Conservation (phyloP, 2,888 invertebrate species). For the Cyaniris semiargus region DNA sequence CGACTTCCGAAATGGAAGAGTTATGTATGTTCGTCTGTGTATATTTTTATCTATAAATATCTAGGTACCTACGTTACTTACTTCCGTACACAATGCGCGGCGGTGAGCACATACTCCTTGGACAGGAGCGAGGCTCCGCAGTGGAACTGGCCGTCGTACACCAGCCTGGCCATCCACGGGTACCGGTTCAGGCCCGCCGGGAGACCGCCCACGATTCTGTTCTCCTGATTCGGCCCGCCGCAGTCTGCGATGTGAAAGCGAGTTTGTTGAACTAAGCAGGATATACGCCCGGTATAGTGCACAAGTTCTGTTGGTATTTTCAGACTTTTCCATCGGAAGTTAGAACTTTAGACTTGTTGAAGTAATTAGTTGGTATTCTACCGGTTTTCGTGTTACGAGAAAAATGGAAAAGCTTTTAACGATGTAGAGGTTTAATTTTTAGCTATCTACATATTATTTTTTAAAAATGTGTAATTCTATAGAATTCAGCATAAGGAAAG, state of each 20-base stretch:
- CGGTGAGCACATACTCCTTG: conserved; percentile 91
- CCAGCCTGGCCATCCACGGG: conserved; percentile 92
- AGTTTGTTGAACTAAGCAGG: conserved; percentile 55
- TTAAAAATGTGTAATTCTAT: no score
- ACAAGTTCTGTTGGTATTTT: not conserved
- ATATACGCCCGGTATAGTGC: conserved; percentile 10
- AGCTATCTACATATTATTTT: not conserved
- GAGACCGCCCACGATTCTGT: conserved; percentile 91
- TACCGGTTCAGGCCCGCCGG: conserved; percentile 91
- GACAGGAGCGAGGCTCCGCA: conserved; percentile 92
- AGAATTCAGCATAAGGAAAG: no score
- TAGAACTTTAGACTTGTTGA: not conserved
- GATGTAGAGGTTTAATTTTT: not conserved
- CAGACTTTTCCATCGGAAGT: not conserved
- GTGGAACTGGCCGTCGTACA: conserved; percentile 93
- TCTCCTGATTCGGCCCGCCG: conserved; percentile 91
- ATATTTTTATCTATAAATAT: no score
- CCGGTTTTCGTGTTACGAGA: not conserved
- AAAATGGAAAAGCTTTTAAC: not conserved
- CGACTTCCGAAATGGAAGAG: no score
- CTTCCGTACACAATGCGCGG: conserved; percentile 92
- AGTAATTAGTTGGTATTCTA: not conserved
- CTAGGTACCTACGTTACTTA: no score
- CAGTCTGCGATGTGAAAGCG: conserved; percentile 82
- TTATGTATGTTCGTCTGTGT: no score